Evolutionary conservation across 35 echinoderm and acorn worm species (phyloP).

Genomic region (Holothuria glaberrima): DNA sequence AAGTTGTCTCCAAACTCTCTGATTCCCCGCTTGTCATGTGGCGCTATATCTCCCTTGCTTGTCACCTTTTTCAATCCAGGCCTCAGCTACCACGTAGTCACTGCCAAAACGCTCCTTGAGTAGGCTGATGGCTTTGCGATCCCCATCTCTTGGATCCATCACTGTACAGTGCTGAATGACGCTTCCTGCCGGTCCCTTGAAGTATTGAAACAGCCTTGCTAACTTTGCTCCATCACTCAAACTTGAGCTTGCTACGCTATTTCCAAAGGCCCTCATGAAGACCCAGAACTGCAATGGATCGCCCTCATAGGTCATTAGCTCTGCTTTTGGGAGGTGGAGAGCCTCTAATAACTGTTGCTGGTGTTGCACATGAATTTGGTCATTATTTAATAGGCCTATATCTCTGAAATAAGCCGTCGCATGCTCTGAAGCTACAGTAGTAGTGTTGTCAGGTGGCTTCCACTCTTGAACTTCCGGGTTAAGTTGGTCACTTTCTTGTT

Average conservation of each 20-base stretch:
- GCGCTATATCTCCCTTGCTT: not conserved
- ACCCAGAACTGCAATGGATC: conserved; percentile 53
- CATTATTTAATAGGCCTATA: not conserved
- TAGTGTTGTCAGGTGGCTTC: not conserved
- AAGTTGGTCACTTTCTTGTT: not conserved
- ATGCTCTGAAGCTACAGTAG: not conserved
- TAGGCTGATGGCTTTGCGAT: conserved; percentile 33
- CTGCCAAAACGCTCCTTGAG: conserved; percentile 55
- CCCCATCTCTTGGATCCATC: conserved; percentile 53
- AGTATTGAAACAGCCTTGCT: conserved; percentile 57
- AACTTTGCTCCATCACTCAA: conserved; percentile 56
- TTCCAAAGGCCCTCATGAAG: conserved; percentile 65
- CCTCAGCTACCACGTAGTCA: conserved; percentile 49
- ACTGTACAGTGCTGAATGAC: conserved; percentile 57
- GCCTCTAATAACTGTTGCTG: conserved; percentile 54
- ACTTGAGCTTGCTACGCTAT: conserved; percentile 44
- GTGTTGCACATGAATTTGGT: not conserved
- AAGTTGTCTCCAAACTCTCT: conserved; percentile 49
- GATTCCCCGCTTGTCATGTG: conserved; percentile 14
- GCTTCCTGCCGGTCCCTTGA: conserved; percentile 24
- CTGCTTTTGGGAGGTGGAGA: conserved; percentile 51
- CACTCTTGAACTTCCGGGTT: conserved; percentile 5
- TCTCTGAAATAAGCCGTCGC: not conserved
- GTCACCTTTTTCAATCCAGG: conserved; percentile 68
- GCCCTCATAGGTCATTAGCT: conserved; percentile 54